Percentiles rank a stretch among this genome's conserved stretches.
These are phyloP conservation scores for Ctena decussata DNA, from an alignment of 2,888 invertebrate genomes.

Conservation along the genomic window DNA sequence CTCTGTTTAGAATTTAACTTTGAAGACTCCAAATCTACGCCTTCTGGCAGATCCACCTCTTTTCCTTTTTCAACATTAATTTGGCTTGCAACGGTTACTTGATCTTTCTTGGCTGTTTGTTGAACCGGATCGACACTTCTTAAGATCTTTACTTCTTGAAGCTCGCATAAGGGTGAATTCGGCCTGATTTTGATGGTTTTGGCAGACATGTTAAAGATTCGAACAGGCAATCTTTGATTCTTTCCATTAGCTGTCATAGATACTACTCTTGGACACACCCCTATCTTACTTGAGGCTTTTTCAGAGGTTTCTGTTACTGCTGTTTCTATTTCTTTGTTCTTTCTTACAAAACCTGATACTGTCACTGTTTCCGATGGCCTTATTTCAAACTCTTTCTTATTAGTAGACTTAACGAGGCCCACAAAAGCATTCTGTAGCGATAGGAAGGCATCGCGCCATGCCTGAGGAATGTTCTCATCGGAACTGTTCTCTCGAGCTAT, in stretches of 20 bases:
- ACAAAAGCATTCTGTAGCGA: background rate
- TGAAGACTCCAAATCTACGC: slow-evolving; percentile 1
- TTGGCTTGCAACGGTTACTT: background rate
- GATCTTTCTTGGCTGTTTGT: background rate
- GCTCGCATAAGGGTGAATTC: slow-evolving; percentile 8
- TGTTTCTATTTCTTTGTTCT: background rate
- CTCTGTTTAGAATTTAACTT: background rate
- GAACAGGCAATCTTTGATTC: slow-evolving; percentile 24
- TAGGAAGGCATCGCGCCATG: background rate
- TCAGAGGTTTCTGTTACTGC: slow-evolving; percentile 20
- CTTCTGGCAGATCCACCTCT: background rate
- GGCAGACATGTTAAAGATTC: slow-evolving; percentile 19
- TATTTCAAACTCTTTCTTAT: background rate
- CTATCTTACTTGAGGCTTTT: background rate
- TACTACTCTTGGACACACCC: slow-evolving; percentile 26
- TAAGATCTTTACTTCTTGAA: slow-evolving; percentile 20
- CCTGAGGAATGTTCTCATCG: background rate
- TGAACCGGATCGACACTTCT: background rate
- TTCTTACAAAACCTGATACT: slow-evolving; percentile 5
- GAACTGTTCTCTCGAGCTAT: background rate
- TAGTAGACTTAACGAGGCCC: slow-evolving; percentile 21
- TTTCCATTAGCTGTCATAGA: slow-evolving; percentile 11
- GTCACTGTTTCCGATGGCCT: slow-evolving; percentile 23
- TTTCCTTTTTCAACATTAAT: background rate
- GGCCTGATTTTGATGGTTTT: slow-evolving; percentile 16